Percentiles rank a stretch among this genome's conserved stretches.
These are phyloP conservation scores for Mystacides longicornis DNA, from an alignment of 2,888 invertebrate genomes.

Conservation along the genomic window DNA sequence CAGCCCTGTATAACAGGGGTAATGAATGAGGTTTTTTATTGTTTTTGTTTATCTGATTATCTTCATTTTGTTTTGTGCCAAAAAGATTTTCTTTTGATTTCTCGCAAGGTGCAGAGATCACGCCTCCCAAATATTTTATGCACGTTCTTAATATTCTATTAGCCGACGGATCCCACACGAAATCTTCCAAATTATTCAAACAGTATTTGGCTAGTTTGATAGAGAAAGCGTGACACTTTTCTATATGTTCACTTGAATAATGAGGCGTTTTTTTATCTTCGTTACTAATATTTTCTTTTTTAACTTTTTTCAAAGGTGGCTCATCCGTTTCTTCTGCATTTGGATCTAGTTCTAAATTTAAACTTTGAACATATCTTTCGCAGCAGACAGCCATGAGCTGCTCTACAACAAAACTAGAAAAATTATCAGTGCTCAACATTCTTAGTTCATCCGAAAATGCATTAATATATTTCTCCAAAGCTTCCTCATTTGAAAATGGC, in stretches of 20 bases:
- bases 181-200: constrained; percentile 80
- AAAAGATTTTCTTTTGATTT: constrained; percentile 41
- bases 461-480: constrained; percentile 55
- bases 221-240: constrained; percentile 56
- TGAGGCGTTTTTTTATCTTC: constrained; percentile 28
- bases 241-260: constrained; percentile 43
- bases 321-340: constrained; percentile 11
- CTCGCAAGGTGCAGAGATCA: constrained; percentile 47
- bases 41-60: constrained; percentile 35
- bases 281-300: constrained; percentile 13
- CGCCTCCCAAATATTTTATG: constrained; percentile 61
- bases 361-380: constrained; percentile 42
- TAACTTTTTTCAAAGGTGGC: constrained; percentile 20
- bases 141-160: constrained; percentile 69
- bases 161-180: constrained; percentile 68
- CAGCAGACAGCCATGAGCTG: constrained; percentile 54
- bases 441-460: constrained; percentile 60
- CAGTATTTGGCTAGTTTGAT: constrained; percentile 67
- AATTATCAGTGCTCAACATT: constrained; percentile 64
- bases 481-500: constrained; percentile 56
- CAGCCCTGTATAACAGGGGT: constrained; percentile 40
- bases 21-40: constrained; percentile 34
- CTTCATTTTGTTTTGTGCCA: constrained; percentile 31
- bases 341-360: constrained; percentile 29
- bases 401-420: constrained; percentile 73